Percentiles rank a stretch among this genome's conserved stretches.
Evolutionary conservation across 2,888 invertebrate species (phyloP).

Genomic region (Drosophila merina): DNA sequence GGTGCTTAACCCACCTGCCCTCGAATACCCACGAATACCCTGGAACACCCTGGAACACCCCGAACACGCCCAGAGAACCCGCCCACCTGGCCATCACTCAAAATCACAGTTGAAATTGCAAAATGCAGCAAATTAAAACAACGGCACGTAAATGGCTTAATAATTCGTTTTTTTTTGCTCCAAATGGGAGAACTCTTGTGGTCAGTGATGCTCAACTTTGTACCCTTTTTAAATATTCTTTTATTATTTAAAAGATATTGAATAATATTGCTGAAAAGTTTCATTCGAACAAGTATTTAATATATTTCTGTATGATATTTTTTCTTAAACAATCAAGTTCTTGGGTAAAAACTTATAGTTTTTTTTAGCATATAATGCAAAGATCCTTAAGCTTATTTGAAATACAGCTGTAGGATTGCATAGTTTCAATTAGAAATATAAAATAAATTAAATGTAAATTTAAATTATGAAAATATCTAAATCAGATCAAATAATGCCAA

Average conservation of each 20-base stretch:
- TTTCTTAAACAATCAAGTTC: no score
- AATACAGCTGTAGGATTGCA: no score
- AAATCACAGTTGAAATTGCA: slow-evolving; percentile 24
- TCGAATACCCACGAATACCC: background rate
- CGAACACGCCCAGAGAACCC: background rate
- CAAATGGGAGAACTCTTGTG: background rate
- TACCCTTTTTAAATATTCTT: background rate
- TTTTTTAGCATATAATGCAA: no score
- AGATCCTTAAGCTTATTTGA: no score
- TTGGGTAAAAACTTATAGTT: no score
- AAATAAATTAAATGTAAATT: background rate
- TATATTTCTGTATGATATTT: no score
- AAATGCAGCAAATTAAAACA: slow-evolving; percentile 51
- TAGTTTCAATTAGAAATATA: background rate
- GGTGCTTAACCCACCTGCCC: slow-evolving; percentile 25
- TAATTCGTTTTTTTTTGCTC: slow-evolving; percentile 25
- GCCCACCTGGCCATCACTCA: slow-evolving; percentile 9
- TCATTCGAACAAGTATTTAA: no score
- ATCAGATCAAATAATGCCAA: background rate
- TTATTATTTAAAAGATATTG: background rate
- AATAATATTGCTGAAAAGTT: background rate
- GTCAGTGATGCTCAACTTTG: slow-evolving; percentile 11
- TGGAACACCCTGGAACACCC: no score
- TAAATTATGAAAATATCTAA: background rate
- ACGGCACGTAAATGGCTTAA: slow-evolving; percentile 50